Evolutionary conservation across 2,113 vertebrate species (phyloP), one percentile per base, ranked within the genome.

Genomic region (Grammatotria lemairii): DNA sequence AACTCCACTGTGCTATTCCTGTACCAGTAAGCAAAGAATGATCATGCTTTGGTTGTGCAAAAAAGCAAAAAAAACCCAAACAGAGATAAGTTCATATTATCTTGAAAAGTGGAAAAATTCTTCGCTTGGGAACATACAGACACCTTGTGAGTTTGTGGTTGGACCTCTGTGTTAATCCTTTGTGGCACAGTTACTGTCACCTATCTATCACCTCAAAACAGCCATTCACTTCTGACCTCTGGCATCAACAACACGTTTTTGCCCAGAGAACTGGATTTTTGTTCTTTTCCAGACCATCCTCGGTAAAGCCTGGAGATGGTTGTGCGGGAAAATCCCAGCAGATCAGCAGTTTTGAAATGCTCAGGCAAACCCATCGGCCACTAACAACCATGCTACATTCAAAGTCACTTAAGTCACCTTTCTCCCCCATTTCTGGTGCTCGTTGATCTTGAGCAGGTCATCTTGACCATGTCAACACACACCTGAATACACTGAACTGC

Each of bases 91-190:
- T 23, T 68, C 33, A 68, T 21, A 21, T 65, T 9, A 68, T 2
- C 2, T 40, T 40, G 7, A 68, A 68, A 68, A 40, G 33, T 40
- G 11, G 33, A 40, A 68, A 8, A 21, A 68, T 7, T 35, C 2
- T 63, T 63, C 0, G 4, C 0, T n/a, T n/a, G 17, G 19, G 33
- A 38, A 65, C 17, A 65, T 38, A 0, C 33, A 65, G 33, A 65
- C 60, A 68, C n/a, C 7, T 21, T 40, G 35, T 40, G 35, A 40
- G n/a, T 68, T 68, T 21, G 63, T 21, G 63, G 63, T 68, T 68
- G 31, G 60, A 38, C 33, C 33, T 38, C 60, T 65, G 60, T 21
- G 31, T 65, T 68, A 40, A 40, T 68, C n/a, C 35, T 23, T 40
- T 40, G 35, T 40, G n/a, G n/a, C 63, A 68, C 12, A 0, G 13